A percentile compares a stretch with the other conserved stretches of the same genome.
phyloP scores from a whole-genome alignment of 2,888 invertebrate species.

The Exocentrus adspersus region DNA sequence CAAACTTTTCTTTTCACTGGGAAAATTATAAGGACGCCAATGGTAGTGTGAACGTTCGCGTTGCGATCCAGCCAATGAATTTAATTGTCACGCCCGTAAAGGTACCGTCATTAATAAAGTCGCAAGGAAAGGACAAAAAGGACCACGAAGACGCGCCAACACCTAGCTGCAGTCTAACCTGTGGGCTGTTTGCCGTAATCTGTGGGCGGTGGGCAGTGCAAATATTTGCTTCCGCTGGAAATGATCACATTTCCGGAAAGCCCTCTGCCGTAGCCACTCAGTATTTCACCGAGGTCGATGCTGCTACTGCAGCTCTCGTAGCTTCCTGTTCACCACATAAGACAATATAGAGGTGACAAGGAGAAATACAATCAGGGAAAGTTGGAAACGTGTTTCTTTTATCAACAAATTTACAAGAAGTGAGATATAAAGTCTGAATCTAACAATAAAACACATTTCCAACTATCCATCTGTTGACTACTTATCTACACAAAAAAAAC shows the following conservation, averaged over 20 bases:
- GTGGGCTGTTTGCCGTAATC: constrained; percentile 63
- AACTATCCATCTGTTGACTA: background rate
- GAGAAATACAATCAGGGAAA: background rate
- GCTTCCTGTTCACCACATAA: constrained; percentile 49
- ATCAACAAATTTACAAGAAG: too few species aligned
- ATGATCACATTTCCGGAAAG: constrained; percentile 80
- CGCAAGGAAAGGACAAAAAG: constrained; percentile 22
- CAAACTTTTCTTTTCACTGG: too few species aligned
- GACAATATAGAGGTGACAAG: constrained; percentile 9
- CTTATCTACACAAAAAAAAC: background rate
- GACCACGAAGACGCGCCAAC: constrained; percentile 31
- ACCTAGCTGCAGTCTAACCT: constrained; percentile 47
- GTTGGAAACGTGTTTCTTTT: background rate
- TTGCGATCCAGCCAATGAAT: constrained; percentile 34
- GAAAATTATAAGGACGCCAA: background rate
- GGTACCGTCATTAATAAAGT: constrained; percentile 40
- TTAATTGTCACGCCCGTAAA: constrained; percentile 47
- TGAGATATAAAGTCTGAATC: too few species aligned
- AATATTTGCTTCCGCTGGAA: constrained; percentile 81
- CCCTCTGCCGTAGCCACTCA: constrained; percentile 46
- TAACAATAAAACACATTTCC: background rate
- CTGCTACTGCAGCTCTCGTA: constrained; percentile 65
- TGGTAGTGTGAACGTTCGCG: background rate
- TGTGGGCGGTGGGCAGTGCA: constrained; percentile 80
- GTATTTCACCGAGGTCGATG: constrained; percentile 63